Conservation (phyloP, 2,113 vertebrate species). For the Megaceryle maxima region DNA sequence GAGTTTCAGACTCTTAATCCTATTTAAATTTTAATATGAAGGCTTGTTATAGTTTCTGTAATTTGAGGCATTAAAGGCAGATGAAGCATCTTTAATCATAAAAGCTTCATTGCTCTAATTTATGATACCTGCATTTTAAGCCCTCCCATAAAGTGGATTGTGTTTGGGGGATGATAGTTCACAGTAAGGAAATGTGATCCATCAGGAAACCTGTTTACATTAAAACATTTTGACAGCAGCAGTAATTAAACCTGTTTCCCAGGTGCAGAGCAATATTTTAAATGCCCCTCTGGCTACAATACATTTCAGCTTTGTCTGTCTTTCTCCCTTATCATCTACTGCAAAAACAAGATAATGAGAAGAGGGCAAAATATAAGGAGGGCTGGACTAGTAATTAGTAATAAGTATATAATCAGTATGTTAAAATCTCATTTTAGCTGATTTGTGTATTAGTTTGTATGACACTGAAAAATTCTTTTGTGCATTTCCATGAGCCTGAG, state of each 20-base stretch:
- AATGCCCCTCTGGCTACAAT: conserved; percentile 69
- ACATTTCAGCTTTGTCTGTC: conserved; percentile 55
- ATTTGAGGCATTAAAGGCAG: conserved; percentile 66
- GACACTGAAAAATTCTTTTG: not conserved
- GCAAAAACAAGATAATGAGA: conserved; percentile 59
- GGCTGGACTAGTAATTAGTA: conserved; percentile 2
- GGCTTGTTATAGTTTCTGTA: conserved; percentile 61
- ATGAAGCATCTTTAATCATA: conserved; percentile 69
- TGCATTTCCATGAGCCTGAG: not conserved
- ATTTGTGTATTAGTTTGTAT: not conserved
- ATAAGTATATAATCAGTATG: conserved; percentile 18
- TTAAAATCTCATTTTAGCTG: conserved; percentile 21
- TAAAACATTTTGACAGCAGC: conserved; percentile 75
- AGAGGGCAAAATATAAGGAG: conserved; percentile 10
- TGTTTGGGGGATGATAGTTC: conserved; percentile 66
- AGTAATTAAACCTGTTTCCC: conserved; percentile 77
- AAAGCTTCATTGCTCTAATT: conserved; percentile 73
- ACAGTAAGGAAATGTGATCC: conserved; percentile 56
- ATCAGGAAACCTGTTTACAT: conserved; percentile 74
- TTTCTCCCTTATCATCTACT: conserved; percentile 15
- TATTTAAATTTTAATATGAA: conserved; percentile 67
- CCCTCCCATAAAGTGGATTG: conserved; percentile 42
- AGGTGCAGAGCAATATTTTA: conserved; percentile 73
- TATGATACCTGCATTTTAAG: conserved; percentile 62
- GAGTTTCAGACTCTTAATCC: conserved; percentile 29